Evolutionary conservation across 2,888 invertebrate species (phyloP).

Genomic region (Leucophora obtusa): DNA sequence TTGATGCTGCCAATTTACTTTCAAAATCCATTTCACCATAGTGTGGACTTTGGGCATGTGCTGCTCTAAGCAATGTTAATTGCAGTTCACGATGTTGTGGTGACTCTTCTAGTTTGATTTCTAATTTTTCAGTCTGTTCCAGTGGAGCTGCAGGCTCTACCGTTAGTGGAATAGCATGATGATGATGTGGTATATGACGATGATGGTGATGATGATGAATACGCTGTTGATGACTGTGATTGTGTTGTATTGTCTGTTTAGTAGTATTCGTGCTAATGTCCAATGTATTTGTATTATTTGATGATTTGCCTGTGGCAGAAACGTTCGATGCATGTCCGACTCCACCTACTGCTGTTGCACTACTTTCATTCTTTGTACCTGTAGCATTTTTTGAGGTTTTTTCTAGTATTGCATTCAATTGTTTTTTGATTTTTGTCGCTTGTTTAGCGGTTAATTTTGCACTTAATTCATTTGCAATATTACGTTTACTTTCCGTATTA

Average conservation of each 20-base stretch:
- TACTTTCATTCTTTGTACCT: slow-evolving; percentile 50
- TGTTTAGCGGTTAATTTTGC: slow-evolving; percentile 75
- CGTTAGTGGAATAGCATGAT: slow-evolving; percentile 74
- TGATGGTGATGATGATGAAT: slow-evolving; percentile 63
- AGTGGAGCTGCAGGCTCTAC: slow-evolving; percentile 75
- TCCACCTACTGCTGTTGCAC: slow-evolving; percentile 17
- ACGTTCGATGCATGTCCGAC: slow-evolving; percentile 25
- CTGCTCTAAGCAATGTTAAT: slow-evolving; percentile 71
- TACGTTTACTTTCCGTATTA: slow-evolving; percentile 66
- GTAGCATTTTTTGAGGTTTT: slow-evolving; percentile 70
- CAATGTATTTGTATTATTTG: slow-evolving; percentile 47
- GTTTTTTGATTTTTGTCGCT: slow-evolving; percentile 77
- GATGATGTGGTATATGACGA: slow-evolving; percentile 70
- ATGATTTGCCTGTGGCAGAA: slow-evolving; percentile 49
- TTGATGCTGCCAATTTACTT: slow-evolving; percentile 76
- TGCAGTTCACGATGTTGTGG: slow-evolving; percentile 71
- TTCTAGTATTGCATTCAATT: slow-evolving; percentile 73
- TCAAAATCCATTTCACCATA: slow-evolving; percentile 76
- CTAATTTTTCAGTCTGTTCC: slow-evolving; percentile 75
- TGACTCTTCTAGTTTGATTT: slow-evolving; percentile 75
- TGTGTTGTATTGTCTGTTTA: slow-evolving; percentile 62
- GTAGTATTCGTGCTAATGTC: slow-evolving; percentile 52
- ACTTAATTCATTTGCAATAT: slow-evolving; percentile 70
- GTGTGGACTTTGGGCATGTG: slow-evolving; percentile 66
- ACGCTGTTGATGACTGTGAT: slow-evolving; percentile 65